Evolutionary conservation across 2,113 vertebrate genomes (phyloP).

Genomic region (Pterocles orientalis): DNA sequence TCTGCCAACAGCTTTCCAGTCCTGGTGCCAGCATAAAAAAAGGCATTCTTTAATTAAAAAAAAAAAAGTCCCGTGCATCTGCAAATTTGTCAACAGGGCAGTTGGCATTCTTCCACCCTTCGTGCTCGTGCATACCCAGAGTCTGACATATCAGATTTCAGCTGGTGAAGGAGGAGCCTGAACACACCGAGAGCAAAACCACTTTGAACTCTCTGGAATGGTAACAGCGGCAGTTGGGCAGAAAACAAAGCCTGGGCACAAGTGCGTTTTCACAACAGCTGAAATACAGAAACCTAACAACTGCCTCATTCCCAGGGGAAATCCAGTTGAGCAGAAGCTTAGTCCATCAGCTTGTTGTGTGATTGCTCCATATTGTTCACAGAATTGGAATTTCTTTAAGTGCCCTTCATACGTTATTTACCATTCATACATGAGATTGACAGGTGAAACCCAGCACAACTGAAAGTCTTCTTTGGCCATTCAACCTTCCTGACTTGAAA

Average conservation of each 20-base stretch:
- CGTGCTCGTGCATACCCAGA: not conserved
- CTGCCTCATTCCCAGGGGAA: conserved; percentile 9
- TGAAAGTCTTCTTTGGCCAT: not conserved
- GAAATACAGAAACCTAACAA: not conserved
- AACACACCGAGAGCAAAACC: not conserved
- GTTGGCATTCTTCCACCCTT: not conserved
- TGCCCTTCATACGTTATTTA: not conserved
- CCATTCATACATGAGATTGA: not conserved
- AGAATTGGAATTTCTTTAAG: not conserved
- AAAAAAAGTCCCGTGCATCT: not conserved
- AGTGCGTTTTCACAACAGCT: not conserved
- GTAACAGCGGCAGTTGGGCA: not conserved
- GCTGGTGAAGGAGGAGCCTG: not conserved
- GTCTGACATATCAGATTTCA: not conserved
- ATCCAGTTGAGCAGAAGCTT: not conserved
- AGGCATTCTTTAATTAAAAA: not conserved
- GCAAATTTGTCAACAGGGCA: conserved; percentile 9
- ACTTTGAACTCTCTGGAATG: not conserved
- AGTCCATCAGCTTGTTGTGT: not conserved
- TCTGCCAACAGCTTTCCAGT: not conserved
- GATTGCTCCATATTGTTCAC: not conserved
- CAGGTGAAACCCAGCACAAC: not conserved
- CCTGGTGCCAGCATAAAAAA: not conserved
- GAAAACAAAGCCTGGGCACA: not conserved
- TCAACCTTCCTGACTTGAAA: not conserved